Percentiles rank a stretch among this genome's conserved stretches.
Evolutionary conservation across 2,888 invertebrate genomes (phyloP).

Genomic region (Tenthredo livida): DNA sequence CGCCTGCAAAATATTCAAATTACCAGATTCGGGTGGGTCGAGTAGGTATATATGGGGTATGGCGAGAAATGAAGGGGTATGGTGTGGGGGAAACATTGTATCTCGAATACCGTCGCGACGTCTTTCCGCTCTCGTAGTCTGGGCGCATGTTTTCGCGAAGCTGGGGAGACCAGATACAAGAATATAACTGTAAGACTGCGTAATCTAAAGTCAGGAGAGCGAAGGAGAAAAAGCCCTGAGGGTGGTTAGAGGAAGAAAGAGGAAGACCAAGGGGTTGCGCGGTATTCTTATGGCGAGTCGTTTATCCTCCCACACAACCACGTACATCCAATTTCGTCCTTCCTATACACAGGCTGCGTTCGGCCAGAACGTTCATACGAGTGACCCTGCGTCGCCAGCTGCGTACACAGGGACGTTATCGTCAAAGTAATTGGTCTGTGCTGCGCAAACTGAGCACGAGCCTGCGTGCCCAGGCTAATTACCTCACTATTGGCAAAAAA

Average conservation of each 20-base stretch:
- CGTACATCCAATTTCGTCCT: slow-evolving; percentile 38
- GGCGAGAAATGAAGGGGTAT: background rate
- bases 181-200: slow-evolving; percentile 20
- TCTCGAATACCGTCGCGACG: background rate
- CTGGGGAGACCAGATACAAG: slow-evolving; percentile 23
- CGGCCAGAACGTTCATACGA: background rate
- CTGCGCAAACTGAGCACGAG: background rate
- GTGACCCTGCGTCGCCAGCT: slow-evolving; percentile 26
- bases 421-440: slow-evolving; percentile 8
- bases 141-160: slow-evolving; percentile 5
- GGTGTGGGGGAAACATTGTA: background rate
- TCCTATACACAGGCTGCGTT: slow-evolving; percentile 2
- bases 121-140: background rate
- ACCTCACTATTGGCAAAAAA: background rate
- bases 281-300: slow-evolving; percentile 33
- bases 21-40: slow-evolving; percentile 14
- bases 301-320: slow-evolving; percentile 31
- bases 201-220: slow-evolving; percentile 9
- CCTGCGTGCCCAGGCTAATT: background rate
- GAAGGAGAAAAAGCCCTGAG: background rate
- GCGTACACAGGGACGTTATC: background rate
- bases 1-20: slow-evolving; percentile 30
- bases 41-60: background rate
- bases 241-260: background rate
- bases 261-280: background rate